phyloP scores from a whole-genome alignment of 2,797 vertebrate species.

The Acrocephalus scirpaceus region DNA sequence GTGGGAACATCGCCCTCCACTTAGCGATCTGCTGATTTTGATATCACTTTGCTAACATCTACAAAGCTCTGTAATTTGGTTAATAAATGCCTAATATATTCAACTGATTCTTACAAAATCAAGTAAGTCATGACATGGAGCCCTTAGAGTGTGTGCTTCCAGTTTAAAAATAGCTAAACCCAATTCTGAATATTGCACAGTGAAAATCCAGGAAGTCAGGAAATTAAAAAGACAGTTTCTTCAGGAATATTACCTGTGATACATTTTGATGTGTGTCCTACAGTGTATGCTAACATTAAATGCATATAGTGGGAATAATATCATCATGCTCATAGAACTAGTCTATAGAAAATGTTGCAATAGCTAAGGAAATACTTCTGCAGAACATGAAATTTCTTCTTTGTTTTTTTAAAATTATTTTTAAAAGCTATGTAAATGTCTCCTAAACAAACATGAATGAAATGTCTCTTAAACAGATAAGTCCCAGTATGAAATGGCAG shows the following conservation, averaged over 20 bases:
- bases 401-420: background rate
- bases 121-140: background rate
- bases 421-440: background rate
- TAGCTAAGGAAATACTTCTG: background rate
- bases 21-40: background rate
- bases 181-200: background rate
- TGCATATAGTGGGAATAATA: background rate
- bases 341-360: background rate
- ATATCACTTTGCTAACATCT: background rate
- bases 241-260: background rate
- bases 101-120: background rate
- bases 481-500: background rate
- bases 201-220: background rate
- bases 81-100: slow-evolving; percentile 15
- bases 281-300: background rate
- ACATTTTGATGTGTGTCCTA: background rate
- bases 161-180: background rate
- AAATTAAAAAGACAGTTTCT: background rate
- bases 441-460: background rate
- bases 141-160: background rate
- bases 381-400: background rate
- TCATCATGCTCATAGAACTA: background rate
- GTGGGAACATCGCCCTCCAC: background rate
- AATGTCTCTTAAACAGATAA: background rate
- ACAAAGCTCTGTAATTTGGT: slow-evolving; percentile 4